These are phyloP conservation scores for Tringa solitaria DNA, from an alignment of 2,113 vertebrate genomes.

Conservation along the genomic window DNA sequence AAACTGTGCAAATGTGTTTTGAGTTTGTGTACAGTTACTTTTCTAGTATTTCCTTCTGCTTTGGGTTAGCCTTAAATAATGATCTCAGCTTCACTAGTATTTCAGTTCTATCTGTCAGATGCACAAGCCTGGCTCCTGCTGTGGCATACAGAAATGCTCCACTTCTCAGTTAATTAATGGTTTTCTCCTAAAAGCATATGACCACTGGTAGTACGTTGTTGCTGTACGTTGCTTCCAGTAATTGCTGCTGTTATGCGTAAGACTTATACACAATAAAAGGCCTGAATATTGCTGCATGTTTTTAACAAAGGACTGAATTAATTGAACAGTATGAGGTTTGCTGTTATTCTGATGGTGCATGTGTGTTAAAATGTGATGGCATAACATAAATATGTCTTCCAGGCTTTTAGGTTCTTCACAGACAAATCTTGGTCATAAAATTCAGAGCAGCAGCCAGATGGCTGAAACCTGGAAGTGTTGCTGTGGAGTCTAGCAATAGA, in stretches of 20 bases:
- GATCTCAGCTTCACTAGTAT: background rate
- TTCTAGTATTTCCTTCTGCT: background rate
- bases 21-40: background rate
- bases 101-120: background rate
- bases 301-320: background rate
- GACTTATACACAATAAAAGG: background rate
- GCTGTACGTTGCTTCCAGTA: background rate
- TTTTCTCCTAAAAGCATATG: background rate
- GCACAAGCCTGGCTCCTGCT: background rate
- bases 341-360: background rate
- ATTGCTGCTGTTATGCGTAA: background rate
- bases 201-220: background rate
- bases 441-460: constrained; percentile 11
- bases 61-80: background rate
- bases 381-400: background rate
- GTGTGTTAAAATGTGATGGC: background rate
- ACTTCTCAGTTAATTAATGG: background rate
- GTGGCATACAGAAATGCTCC: background rate
- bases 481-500: constrained; percentile 2
- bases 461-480: background rate
- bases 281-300: background rate
- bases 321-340: background rate
- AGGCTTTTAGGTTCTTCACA: background rate
- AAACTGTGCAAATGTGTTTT: background rate
- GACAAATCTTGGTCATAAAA: constrained; percentile 5